Percentiles rank a stretch among this genome's conserved stretches.
Evolutionary conservation across 2,113 vertebrate genomes (phyloP).

Genomic region (Gambusia holbrooki): DNA sequence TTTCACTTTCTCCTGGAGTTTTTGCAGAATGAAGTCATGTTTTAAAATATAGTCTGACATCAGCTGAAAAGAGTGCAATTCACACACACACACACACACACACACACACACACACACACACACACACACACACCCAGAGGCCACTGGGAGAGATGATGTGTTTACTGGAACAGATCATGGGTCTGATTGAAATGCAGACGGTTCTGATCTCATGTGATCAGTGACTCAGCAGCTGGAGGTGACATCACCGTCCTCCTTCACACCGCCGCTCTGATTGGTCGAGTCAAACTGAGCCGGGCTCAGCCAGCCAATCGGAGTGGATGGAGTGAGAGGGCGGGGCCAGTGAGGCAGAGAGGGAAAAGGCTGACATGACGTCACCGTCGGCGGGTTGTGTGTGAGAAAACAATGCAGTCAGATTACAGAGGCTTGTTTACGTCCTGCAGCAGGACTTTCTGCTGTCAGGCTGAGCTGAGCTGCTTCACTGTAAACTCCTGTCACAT

Average conservation of each 20-base stretch:
- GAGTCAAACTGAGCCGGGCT: conserved; percentile 41
- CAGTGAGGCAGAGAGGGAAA: not conserved
- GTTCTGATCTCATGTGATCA: conserved; percentile 56
- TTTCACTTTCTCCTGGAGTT: not conserved
- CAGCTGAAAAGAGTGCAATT: conserved; percentile 23
- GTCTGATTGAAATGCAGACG: conserved; percentile 19
- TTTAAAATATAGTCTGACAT: conserved; percentile 58
- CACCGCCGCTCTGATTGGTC: conserved; percentile 43
- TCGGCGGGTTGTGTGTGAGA: conserved; percentile 5
- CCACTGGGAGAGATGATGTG: conserved; percentile 30
- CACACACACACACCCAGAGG: conserved; percentile 3
- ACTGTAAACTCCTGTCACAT: not conserved
- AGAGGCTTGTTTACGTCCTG: not conserved
- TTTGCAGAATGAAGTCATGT: conserved; percentile 40
- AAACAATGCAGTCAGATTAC: not conserved
- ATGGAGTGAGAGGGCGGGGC: conserved; percentile 24
- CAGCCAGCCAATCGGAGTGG: conserved; percentile 41
- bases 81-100: conserved; percentile 1
- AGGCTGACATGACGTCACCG: conserved; percentile 42
- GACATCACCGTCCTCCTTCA: conserved; percentile 41
- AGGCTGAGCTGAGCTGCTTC: not conserved
- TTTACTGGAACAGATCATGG: conserved; percentile 51
- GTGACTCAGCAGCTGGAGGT: conserved; percentile 53
- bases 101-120: not conserved
- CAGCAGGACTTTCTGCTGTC: not conserved